phyloP scores from a whole-genome alignment of 2,113 vertebrate genomes.

The Halcyon senegalensis region DNA sequence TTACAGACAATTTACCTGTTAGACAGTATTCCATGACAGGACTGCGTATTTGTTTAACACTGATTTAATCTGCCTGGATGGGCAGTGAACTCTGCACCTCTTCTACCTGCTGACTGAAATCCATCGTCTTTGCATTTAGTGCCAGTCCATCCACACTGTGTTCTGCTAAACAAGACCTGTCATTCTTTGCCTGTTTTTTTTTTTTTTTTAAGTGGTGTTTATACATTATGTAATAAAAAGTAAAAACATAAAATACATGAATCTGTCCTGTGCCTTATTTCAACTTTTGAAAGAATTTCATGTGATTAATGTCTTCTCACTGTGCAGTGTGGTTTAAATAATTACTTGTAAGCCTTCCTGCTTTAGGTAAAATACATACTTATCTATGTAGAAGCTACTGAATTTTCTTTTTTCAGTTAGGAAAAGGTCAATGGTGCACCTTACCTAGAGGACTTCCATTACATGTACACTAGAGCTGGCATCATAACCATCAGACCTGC shows the following conservation, averaged over 20 bases:
- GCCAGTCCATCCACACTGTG: background rate
- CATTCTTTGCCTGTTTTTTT: background rate
- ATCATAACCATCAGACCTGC: background rate
- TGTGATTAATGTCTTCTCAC: background rate
- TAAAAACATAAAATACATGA: background rate
- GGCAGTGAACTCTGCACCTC: background rate
- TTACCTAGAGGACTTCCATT: background rate
- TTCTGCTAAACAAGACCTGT: slow-evolving; percentile 34
- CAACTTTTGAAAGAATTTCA: background rate
- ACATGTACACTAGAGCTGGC: background rate
- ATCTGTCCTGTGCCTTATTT: background rate
- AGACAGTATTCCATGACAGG: background rate
- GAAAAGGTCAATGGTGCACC: background rate
- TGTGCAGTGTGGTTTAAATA: background rate
- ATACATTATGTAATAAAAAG: slow-evolving; percentile 58
- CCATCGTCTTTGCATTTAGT: background rate
- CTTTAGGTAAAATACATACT: background rate
- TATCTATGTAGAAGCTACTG: accelerated
- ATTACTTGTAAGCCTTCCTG: background rate
- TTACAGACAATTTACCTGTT: background rate
- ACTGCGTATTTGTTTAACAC: background rate
- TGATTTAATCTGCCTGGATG: background rate
- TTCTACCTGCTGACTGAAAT: background rate
- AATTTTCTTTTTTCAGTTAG: background rate
- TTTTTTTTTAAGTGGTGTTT: background rate